These are phyloP conservation scores for Ramphastos sulfuratus DNA, from an alignment of 2,113 vertebrate genomes.

Conservation along the genomic window DNA sequence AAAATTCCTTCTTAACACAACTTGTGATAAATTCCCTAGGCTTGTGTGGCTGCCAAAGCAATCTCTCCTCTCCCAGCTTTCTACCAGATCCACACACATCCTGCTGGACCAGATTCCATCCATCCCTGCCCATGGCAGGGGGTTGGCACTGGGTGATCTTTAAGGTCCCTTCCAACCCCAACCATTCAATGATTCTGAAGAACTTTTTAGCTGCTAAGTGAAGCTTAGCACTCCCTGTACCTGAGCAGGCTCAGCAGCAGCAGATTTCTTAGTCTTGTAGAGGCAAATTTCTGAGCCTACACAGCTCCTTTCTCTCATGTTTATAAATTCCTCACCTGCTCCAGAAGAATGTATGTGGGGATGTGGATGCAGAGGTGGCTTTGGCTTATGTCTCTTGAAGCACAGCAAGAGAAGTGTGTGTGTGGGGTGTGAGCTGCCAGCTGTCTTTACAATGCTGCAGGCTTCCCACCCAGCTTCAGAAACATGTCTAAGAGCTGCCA, in stretches of 20 bases:
- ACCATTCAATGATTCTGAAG: background rate
- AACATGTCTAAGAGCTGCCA: background rate
- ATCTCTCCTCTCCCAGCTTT: background rate
- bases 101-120: background rate
- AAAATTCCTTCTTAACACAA: background rate
- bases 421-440: background rate
- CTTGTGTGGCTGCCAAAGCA: background rate
- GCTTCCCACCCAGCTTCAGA: conserved; percentile 6
- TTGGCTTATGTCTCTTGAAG: background rate
- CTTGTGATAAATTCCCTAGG: background rate
- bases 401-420: background rate
- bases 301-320: background rate
- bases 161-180: no score
- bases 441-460: background rate
- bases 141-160: no score
- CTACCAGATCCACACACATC: background rate
- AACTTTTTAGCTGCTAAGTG: background rate
- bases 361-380: background rate
- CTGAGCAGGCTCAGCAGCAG: background rate
- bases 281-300: background rate
- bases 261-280: background rate
- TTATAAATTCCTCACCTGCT: background rate
- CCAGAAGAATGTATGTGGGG: background rate
- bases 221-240: background rate
- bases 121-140: no score